phyloP scores from a whole-genome alignment of 1,140 invertebrate genomes.

The Matsumurasca onukii region DNA sequence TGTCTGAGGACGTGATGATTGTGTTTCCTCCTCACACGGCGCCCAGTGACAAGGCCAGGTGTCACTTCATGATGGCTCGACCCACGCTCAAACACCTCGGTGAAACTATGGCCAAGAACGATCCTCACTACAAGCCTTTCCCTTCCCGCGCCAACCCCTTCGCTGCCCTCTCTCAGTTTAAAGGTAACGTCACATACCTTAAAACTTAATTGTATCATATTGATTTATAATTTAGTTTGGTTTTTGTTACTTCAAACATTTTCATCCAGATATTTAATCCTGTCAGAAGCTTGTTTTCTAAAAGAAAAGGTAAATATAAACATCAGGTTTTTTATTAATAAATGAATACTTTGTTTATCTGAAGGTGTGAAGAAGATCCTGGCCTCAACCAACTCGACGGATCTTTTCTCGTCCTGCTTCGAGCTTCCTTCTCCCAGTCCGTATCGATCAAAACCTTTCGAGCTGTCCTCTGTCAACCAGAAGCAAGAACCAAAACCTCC shows the following conservation, averaged over 20 bases:
- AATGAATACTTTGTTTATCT: too few relatives aligned
- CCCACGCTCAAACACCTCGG: slow-evolving; percentile 59
- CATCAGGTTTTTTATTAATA: too few relatives aligned
- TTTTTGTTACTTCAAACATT: too few relatives aligned
- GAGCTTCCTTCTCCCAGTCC: slow-evolving; percentile 62
- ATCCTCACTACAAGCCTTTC: slow-evolving; percentile 68
- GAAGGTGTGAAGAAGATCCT: slow-evolving; percentile 80
- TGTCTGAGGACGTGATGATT: slow-evolving; percentile 64
- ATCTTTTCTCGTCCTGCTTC: slow-evolving; percentile 73
- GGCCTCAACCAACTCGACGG: slow-evolving; percentile 49
- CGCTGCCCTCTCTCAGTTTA: slow-evolving; percentile 61
- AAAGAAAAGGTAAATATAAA: too few relatives aligned
- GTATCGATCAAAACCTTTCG: slow-evolving; percentile 27
- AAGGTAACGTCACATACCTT: too few relatives aligned
- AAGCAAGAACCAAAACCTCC: slow-evolving; percentile 19
- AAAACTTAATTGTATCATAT: too few relatives aligned
- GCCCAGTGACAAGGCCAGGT: slow-evolving; percentile 73
- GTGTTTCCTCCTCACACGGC: slow-evolving; percentile 53
- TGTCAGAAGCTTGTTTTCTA: too few relatives aligned
- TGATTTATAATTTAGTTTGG: too few relatives aligned
- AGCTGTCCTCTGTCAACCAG: neutral
- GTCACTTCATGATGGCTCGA: slow-evolving; percentile 55
- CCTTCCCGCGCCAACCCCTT: slow-evolving; percentile 65
- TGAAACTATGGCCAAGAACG: slow-evolving; percentile 74
- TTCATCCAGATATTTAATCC: too few relatives aligned